These are phyloP conservation scores for Apogon hyalosoma DNA, from an alignment of 2,797 vertebrate species.

Conservation along the genomic window DNA sequence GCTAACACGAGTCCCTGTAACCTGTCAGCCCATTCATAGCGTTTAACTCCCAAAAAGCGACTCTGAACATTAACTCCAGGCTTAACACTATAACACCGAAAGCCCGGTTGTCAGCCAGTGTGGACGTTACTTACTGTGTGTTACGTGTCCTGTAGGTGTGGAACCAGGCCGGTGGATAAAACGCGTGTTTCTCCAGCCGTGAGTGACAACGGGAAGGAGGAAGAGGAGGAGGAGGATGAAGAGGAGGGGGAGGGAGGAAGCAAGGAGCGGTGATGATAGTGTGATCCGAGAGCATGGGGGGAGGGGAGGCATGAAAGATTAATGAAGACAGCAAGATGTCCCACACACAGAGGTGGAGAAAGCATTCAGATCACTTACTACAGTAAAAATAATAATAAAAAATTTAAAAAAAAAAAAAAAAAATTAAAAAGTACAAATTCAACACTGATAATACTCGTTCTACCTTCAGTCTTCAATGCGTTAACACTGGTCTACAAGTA, in stretches of 20 bases:
- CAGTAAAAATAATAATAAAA: too few relatives aligned
- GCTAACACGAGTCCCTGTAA: constrained; percentile 36
- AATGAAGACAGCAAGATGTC: neutral
- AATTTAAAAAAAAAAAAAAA: too few relatives aligned
- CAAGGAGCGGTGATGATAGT: constrained; percentile 7
- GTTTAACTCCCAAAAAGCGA: neutral
- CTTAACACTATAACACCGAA: neutral
- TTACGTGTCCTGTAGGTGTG: constrained; percentile 8
- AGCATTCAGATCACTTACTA: too few relatives aligned
- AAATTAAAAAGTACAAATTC: too few relatives aligned
- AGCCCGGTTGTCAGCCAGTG: constrained; percentile 3
- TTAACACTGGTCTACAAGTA: too few relatives aligned
- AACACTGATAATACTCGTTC: too few relatives aligned
- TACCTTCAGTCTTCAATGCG: too few relatives aligned
- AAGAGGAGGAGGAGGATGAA: constrained; percentile 12
- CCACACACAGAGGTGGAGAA: neutral
- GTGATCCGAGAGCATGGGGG: constrained; percentile 6
- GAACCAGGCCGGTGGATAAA: constrained; percentile 45
- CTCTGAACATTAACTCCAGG: neutral
- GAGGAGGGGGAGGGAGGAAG: constrained; percentile 17
- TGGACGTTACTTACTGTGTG: constrained; percentile 68
- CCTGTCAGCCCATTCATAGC: neutral
- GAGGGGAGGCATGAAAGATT: constrained; percentile 30
- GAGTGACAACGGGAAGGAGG: constrained; percentile 53
- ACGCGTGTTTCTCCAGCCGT: constrained; percentile 61